These are phyloP conservation scores for Plotosus lineatus DNA, from an alignment of 2,113 vertebrate genomes.

Conservation along the genomic window DNA sequence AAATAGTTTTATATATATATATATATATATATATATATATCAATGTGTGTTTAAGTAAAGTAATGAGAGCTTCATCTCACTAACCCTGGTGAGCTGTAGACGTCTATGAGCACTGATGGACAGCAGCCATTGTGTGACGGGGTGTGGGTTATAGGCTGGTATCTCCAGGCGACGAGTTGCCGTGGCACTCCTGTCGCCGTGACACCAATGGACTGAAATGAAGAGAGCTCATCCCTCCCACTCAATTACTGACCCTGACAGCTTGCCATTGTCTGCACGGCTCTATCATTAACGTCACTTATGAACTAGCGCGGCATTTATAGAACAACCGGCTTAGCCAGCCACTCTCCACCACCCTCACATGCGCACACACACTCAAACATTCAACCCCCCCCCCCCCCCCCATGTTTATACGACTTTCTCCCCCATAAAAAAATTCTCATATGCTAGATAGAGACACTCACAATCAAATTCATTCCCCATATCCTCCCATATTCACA, in stretches of 20 bases:
- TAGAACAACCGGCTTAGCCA: slow-evolving; percentile 55
- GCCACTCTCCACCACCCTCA: slow-evolving; percentile 42
- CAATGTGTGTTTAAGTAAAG: slow-evolving; percentile 38
- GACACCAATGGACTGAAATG: slow-evolving; percentile 60
- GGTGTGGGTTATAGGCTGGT: slow-evolving; percentile 44
- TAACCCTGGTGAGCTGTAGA: slow-evolving; percentile 48
- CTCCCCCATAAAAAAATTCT: slow-evolving; percentile 32
- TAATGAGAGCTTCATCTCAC: slow-evolving; percentile 55
- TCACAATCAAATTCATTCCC: slow-evolving; percentile 27
- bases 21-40: slow-evolving; percentile 17
- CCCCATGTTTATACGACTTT: not conserved
- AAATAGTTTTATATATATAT: slow-evolving; percentile 4
- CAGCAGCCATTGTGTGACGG: slow-evolving; percentile 57
- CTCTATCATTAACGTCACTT: slow-evolving; percentile 67
- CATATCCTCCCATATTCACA: not conserved
- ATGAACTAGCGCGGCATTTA: slow-evolving; percentile 60
- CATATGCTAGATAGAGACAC: slow-evolving; percentile 6
- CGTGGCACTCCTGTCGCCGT: slow-evolving; percentile 56
- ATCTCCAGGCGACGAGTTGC: slow-evolving; percentile 54
- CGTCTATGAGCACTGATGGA: slow-evolving; percentile 51
- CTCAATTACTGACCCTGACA: slow-evolving; percentile 67
- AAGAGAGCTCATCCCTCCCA: slow-evolving; percentile 63
- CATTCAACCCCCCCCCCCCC: not conserved
- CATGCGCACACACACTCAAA: slow-evolving; percentile 23
- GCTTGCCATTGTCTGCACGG: slow-evolving; percentile 59